These are phyloP conservation scores for Empidonax alnorum DNA, from an alignment of 2,113 vertebrate genomes.

Conservation along the genomic window DNA sequence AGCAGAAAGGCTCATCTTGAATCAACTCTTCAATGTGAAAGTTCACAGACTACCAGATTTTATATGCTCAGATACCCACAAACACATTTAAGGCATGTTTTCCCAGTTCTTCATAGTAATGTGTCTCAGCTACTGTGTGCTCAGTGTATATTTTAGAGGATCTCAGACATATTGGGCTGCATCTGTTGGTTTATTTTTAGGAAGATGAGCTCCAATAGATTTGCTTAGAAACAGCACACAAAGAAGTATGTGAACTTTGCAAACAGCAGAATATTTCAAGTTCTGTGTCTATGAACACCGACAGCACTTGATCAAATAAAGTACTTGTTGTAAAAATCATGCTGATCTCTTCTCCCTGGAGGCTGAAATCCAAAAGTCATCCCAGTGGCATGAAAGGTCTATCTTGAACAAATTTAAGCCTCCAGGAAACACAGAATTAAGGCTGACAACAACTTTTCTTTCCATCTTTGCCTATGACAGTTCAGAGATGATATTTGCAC, in stretches of 20 bases:
- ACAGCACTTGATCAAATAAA: not conserved
- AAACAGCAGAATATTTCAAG: slow-evolving; percentile 30
- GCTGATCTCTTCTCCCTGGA: slow-evolving; percentile 13
- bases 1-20: not conserved
- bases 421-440: slow-evolving; percentile 12
- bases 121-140: not conserved
- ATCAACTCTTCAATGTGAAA: not conserved
- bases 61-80: not conserved
- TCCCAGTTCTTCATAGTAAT: not conserved
- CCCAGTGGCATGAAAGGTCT: not conserved
- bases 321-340: slow-evolving; percentile 3
- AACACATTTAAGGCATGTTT: not conserved
- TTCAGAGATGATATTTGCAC: not conserved
- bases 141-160: not conserved
- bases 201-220: not conserved
- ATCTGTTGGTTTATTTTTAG: slow-evolving; percentile 56
- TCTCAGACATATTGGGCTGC: slow-evolving; percentile 47
- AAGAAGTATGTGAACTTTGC: slow-evolving; percentile 43
- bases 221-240: slow-evolving; percentile 16
- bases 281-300: not conserved
- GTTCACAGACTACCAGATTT: not conserved
- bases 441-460: not conserved
- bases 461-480: not conserved
- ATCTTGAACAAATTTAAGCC: slow-evolving; percentile 17
- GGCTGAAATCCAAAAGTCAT: slow-evolving; percentile 5